Base-by-base conservation (phyloP, 1,140 invertebrate species). In the Ctenoplectra terminalis region DNA sequence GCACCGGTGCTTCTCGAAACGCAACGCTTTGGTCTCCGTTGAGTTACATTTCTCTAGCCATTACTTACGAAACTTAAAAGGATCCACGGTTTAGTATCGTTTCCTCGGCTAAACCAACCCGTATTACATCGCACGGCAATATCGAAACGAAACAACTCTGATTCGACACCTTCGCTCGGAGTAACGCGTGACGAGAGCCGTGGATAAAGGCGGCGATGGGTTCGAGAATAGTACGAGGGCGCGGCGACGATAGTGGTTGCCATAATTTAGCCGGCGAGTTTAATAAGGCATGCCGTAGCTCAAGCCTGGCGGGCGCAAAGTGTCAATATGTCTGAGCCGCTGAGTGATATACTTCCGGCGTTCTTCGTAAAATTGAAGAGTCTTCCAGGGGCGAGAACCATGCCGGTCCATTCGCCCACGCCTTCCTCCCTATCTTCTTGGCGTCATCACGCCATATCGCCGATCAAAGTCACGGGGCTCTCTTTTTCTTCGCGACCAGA, bases 281-380 rank as follows among this genome's bases (percentile, higher is more conserved):
- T 91, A 92, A 92, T 92, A 92, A 92, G 90, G 90, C 91, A 91
- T 91, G 88, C 87, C 86, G 85, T 89, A 87, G 79, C 88, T 90
- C 88, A 87, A 89, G 87, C 85, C 86, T 71, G 84, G 82, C 89
- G 80, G 83, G 84, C 89, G 87, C 80, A 87, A 89, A 89, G 90
- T 92, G 91, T 92, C 91, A 92, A 92, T 92, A 92, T 91, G 90
- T 92, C 91, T 89, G 82, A 90, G 85, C 86, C 89, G 85, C 86
- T 92, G 91, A 91, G 91, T 92, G 91, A 92, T 92, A 91, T 91
- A 92, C 90, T 90, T 91, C 88, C 89, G 90, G 88, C 84, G 86
- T 86, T 88, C 90, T 87, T 90, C 84, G 88, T 87, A 90, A 91
- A 92, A 91, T 90, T 90, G 88, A 91, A 88, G 90, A 90, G 85